Conservation (phyloP, 2,888 invertebrate genomes). For the Oscheius sp. region DNA sequence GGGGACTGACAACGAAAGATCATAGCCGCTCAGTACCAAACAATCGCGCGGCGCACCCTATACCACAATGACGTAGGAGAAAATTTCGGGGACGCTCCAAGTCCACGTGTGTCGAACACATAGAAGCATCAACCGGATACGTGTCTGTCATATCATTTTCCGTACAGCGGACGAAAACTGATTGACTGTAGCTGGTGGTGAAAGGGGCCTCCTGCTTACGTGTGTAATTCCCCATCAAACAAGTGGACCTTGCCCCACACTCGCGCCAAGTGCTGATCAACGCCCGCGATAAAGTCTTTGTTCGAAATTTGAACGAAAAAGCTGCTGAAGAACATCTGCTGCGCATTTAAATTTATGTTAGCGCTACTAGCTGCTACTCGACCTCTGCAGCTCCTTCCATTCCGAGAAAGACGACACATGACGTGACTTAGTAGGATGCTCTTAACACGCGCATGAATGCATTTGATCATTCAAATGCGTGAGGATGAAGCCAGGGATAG, state of each 20-base stretch:
- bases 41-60: conserved; percentile 2
- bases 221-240: not conserved
- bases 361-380: not conserved
- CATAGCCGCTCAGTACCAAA: conserved; percentile 9
- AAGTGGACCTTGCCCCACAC: not conserved
- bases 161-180: no score
- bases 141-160: conserved; percentile 11
- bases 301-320: not conserved
- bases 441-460: conserved; percentile 14
- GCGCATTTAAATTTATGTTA: not conserved
- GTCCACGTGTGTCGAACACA: conserved; percentile 23
- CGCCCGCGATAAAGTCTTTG: not conserved
- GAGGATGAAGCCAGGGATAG: not conserved
- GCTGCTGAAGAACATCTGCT: not conserved
- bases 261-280: not conserved
- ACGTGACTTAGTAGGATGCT: conserved; percentile 12
- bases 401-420: conserved; percentile 11
- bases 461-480: conserved; percentile 18
- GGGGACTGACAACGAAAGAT: conserved; percentile 16
- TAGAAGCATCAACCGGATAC: conserved; percentile 25
- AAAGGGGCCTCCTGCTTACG: not conserved
- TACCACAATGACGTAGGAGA: no score
- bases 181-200: not conserved
- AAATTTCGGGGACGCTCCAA: conserved; percentile 6
- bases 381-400: conserved; percentile 4